Evolutionary conservation across 1,140 invertebrate genomes (phyloP), one percentile per base, ranked within the genome.

Genomic region (Lepidurus couesii): DNA sequence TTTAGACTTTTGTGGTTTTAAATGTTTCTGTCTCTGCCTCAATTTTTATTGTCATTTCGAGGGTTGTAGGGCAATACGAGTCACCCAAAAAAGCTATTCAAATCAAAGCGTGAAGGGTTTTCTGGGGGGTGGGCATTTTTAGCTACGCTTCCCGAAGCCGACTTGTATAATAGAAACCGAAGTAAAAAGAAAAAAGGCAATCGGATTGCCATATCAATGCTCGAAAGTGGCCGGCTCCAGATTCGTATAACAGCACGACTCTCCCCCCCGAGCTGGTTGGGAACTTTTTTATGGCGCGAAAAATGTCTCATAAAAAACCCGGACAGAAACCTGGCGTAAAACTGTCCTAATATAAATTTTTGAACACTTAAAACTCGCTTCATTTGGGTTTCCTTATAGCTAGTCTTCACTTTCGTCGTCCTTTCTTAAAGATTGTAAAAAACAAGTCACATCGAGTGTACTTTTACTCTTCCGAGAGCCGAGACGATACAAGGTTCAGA

Each of bases 281-380:
- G 53, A 16, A 65, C 16, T 65, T 65, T 65, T 65, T 65, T 65
- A 65, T 65, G 53, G 53, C n/a, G 53, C 53, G 53, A 65, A 65
- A 65, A 65, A 65, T 21, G 53, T 65, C 53, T 65, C 53, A 65
- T 65, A 65, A 65, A 65, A 65, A 65, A 65, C 6, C 8, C 53
- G 53, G 53, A 65, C 53, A 65, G 53, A 21, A 65, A 65, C 53
- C 53, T 65, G 53, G 13, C 53, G 53, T 65, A 65, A 65, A 65
- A 65, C 53, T 65, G 53, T 65, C 53, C 53, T 65, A 65, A 16
- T 65, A 65, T 65, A 65, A 21, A 65, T n/a, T 65, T 65, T 21
- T 65, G 21, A 65, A 1, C 13, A n/a, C 53, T 65, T 21, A 65
- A 21, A 34, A 34, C 34, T 3, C 34, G 34, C 34, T 34, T 34